Evolutionary conservation across 1,140 invertebrate genomes (phyloP), one percentile per base, ranked within the genome.

Genomic region (Camponotus vicinus): DNA sequence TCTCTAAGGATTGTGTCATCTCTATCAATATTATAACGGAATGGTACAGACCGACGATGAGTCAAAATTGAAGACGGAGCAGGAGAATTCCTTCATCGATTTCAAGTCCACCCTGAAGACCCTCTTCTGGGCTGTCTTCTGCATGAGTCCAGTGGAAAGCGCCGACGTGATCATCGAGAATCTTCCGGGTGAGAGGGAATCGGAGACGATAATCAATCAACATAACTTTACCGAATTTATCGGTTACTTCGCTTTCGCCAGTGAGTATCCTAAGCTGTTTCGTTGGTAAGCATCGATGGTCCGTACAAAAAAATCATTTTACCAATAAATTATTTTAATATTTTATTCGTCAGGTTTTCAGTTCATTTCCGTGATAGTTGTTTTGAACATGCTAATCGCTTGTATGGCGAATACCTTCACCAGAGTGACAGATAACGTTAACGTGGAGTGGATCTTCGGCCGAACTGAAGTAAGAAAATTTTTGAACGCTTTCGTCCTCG

Each of bases 371-470:
- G 97, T 97, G 52, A 96, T 97, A 67, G 96, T 97, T 34, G 96
- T 97, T n/a, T 92, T 97, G 42, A 98, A 98, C 93, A 97, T 97
- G 97, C 95, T 98, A 40, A 97, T 98, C 87, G 97, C 97, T 5
- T 97, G 97, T 91, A 97, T 98, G 96, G 96, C 97, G 15, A 97
- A 97, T 87, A 97, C 97, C 1, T 97, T 97, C 91, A 97, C 97
- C 91, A 94, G 95, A 88, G 97, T 97, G 3, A 95, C 94, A 1
- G 96, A 96, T 73, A 96, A 96, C 84, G 95, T 96, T 3, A 95
- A 95, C 71, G 95, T 96, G 1, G 96, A 97, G 87, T 97, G 96
- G 96, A 96, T 95, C 0, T 97, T 96, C 85, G 96, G 95, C 0
- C 95, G 95, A 90, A 96, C 96, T 15, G 93, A 95, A 86, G 95